These are phyloP conservation scores for Machaerirhynchus nigripectus DNA, from an alignment of 2,113 vertebrate genomes.

Conservation along the genomic window DNA sequence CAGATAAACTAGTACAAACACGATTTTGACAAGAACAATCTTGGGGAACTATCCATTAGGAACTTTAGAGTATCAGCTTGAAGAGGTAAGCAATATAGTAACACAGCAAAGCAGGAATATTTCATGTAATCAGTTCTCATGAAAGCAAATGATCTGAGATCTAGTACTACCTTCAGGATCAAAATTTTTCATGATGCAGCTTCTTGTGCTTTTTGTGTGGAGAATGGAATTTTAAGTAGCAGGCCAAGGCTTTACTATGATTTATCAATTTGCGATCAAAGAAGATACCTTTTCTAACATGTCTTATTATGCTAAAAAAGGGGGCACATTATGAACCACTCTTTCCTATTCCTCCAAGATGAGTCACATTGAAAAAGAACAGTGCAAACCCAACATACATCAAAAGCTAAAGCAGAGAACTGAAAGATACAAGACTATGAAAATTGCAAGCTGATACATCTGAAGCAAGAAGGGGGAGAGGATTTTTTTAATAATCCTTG, in stretches of 20 bases:
- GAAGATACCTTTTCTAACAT: not conserved
- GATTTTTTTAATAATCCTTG: not conserved
- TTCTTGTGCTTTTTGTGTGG: not conserved
- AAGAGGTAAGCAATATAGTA: not conserved
- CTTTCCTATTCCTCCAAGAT: not conserved
- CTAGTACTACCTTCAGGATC: not conserved
- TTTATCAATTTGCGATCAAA: slow-evolving; percentile 45
- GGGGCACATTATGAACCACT: not conserved
- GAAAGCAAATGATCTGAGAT: not conserved
- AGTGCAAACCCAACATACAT: not conserved
- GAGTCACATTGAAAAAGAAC: not conserved
- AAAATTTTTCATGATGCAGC: not conserved
- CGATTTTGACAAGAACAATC: not conserved
- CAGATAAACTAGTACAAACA: not conserved
- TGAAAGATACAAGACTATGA: not conserved
- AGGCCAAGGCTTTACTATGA: not conserved
- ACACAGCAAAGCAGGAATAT: not conserved
- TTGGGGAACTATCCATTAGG: not conserved
- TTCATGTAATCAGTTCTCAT: not conserved
- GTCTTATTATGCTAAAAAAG: slow-evolving; percentile 29
- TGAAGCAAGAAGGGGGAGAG: not conserved
- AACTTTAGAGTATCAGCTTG: not conserved
- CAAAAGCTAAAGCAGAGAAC: not conserved
- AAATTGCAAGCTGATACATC: slow-evolving; percentile 6
- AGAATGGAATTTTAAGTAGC: slow-evolving; percentile 10